Base-by-base conservation (phyloP, 2,888 invertebrate species). In the Platerodrilus igneus region DNA sequence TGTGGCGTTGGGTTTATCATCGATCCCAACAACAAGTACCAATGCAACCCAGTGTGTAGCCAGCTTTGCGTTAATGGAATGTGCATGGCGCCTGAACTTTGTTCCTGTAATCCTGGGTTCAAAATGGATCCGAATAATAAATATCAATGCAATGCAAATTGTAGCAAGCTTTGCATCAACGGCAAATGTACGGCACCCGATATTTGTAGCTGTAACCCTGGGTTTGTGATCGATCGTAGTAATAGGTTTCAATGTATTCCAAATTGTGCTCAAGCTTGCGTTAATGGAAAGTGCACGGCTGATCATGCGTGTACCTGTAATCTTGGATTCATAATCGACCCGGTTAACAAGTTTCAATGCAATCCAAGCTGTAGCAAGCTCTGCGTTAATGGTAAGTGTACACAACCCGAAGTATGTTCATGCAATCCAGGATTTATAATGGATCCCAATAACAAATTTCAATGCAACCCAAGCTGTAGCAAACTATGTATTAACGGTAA, bases 171-270 rank as follows among this genome's bases (percentile, higher is more conserved):
- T 1, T 87, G 86, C 51, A 71, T 71, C 3, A 86, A 86, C 56
- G 86, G 85, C 0, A 70, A 74, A 9, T 87, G 86, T 52, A 76
- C 82, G 0, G 76, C 77, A 0, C 86, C 86, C 0, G 79, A 83
- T 62, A 75, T 79, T 55, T 87, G 86, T 57, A 72, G 82, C 40
- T 87, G 86, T 56, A 79, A 80, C 52, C 70, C 73, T 0, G 86
- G 86, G 1, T 86, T 71, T 59, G 62, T 70, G 34, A 82, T 80
- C 51, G 79, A 81, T 53, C n/a, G n/a, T n/a, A n/a, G n/a, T n/a
- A n/a, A n/a, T n/a, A n/a, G n/a, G n/a, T n/a, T n/a, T n/a, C n/a
- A n/a, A 71, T 76, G 56, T 31, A 37, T 40, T 20, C 50, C 52
- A 7, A 25, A 34, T 13, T 58, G 57, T 30, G 35, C 30, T 9